phyloP scores from a whole-genome alignment of 2,113 vertebrate species.

The Poeciliopsis retropinna region DNA sequence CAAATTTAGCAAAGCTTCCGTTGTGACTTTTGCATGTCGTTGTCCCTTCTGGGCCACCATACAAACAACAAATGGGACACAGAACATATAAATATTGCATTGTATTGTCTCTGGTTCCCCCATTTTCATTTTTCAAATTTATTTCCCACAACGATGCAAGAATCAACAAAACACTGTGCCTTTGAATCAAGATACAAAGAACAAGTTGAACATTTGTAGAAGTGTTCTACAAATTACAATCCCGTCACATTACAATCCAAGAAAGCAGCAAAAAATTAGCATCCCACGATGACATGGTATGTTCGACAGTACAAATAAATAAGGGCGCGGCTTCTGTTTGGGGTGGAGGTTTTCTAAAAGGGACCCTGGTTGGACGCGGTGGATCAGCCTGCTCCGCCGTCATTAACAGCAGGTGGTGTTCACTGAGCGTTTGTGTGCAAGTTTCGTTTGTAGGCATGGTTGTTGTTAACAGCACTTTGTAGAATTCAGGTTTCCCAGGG shows the following conservation, averaged over 20 bases:
- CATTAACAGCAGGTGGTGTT: slow-evolving; percentile 54
- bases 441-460: slow-evolving; percentile 64
- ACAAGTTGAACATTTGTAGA: slow-evolving; percentile 32
- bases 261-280: slow-evolving; percentile 54
- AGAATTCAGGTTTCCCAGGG: slow-evolving; percentile 56
- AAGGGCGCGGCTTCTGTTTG: slow-evolving; percentile 55
- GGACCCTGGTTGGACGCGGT: slow-evolving; percentile 45
- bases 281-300: slow-evolving; percentile 51
- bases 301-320: slow-evolving; percentile 60
- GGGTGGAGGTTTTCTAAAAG: slow-evolving; percentile 28
- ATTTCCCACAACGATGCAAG: slow-evolving; percentile 27
- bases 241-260: slow-evolving; percentile 66
- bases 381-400: slow-evolving; percentile 36
- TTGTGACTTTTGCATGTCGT: too few relatives aligned
- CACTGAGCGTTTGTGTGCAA: slow-evolving; percentile 53
- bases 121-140: slow-evolving; percentile 60
- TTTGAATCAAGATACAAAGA: slow-evolving; percentile 47
- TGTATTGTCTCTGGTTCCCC: slow-evolving; percentile 31
- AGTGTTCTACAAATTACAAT: slow-evolving; percentile 66
- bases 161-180: slow-evolving; percentile 42
- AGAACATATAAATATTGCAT: slow-evolving; percentile 1
- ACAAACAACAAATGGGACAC: background rate
- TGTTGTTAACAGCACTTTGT: slow-evolving; percentile 75
- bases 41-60: background rate
- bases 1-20: too few relatives aligned